A percentile compares a stretch with the other conserved stretches of the same genome.
phyloP scores from a whole-genome alignment of 2,113 vertebrate species.

The Polyodon spathula region DNA sequence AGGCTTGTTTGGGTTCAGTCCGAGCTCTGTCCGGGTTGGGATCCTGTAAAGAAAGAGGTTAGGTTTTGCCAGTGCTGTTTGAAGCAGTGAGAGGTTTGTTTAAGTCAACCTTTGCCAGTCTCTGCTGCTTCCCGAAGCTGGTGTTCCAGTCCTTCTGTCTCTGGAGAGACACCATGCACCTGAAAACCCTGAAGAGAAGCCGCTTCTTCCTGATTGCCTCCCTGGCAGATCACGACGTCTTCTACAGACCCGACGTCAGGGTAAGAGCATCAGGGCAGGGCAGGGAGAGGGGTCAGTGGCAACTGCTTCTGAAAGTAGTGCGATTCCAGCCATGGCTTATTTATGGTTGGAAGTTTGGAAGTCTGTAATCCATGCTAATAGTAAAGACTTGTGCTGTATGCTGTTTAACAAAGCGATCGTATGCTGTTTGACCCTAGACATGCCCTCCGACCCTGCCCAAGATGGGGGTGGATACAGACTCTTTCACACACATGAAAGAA shows the following conservation, averaged over 20 bases:
- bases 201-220: conserved; percentile 81
- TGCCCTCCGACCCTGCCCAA: too few relatives aligned
- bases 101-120: not conserved
- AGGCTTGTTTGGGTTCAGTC: too few relatives aligned
- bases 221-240: conserved; percentile 70
- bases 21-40: too few relatives aligned
- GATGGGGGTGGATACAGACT: too few relatives aligned
- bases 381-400: too few relatives aligned
- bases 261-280: conserved; percentile 46
- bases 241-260: conserved; percentile 66
- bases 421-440: too few relatives aligned
- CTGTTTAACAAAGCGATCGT: too few relatives aligned
- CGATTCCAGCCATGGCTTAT: too few relatives aligned
- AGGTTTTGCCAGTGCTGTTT: too few relatives aligned
- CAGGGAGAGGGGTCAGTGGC: not conserved
- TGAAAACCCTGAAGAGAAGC: conserved; percentile 80
- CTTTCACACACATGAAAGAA: too few relatives aligned
- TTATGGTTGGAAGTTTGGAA: not conserved
- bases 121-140: not conserved
- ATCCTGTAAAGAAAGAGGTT: too few relatives aligned
- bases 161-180: conserved; percentile 64
- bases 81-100: not conserved
- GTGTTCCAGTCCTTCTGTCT: not conserved
- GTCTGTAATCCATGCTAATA: not conserved
- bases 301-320: too few relatives aligned